Evolutionary conservation across 2,113 vertebrate species (phyloP), one percentile per base, ranked within the genome.

Genomic region (Lasiurus borealis): DNA sequence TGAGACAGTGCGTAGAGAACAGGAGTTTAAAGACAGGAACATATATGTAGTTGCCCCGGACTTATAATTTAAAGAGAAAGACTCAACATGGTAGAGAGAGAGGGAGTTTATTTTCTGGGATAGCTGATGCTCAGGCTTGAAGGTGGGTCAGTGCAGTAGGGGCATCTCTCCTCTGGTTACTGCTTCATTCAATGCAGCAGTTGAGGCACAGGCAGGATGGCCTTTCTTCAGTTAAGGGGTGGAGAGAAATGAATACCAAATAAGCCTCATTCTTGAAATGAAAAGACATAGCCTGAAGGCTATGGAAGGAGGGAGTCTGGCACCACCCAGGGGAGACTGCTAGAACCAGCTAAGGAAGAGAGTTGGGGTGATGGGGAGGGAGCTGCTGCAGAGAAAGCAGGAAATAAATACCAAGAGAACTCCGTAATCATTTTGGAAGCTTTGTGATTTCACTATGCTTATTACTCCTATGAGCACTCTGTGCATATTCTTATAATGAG

Each of bases 321-420:
- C 44, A 62, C n/a, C 34, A 54, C 48, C 62, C 16, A 18, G 13
- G 77, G 64, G 73, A 78, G 13, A 66, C 75, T 44, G 44, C 71
- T 76, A 77, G 85, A 94, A 81, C 57, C 34, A 87, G 34, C n/a
- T n/a, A 48, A 68, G 23, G 57, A 40, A 80, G 25, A 72, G 25
- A 36, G 29, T 34, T 21, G 77, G 34, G 21, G 27, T 8, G 8
- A 5, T 27, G 4, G 31, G 6, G 6, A 11, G 19, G 36, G 10
- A 21, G 19, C 31, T 31, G 3, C 46, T 64, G 2, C 50, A 31
- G 9, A 48, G 62, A 85, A 87, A 62, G 76, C 72, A 88, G 85
- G 91, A 94, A 85, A 80, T 78, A 54, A 95, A 88, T 48, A 72
- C 77, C 59, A 88, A 57, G 68, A 62, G 48, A 78, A 21, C 81